Conservation (phyloP, 2,113 vertebrate genomes). For the Tachycineta bicolor region DNA sequence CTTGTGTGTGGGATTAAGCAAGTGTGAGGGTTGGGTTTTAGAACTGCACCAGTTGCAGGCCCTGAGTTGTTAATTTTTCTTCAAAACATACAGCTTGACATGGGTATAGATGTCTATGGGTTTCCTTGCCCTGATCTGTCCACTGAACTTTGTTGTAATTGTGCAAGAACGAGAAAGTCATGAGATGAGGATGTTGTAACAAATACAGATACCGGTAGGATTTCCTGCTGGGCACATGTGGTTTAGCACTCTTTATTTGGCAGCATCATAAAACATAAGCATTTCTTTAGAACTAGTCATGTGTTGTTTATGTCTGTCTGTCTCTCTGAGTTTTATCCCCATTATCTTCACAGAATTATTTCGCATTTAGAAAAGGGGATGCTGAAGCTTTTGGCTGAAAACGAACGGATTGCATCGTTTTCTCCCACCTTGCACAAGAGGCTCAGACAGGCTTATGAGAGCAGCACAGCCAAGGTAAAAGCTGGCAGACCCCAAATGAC, state of each 20-base stretch:
- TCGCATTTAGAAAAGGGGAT: constrained; percentile 89
- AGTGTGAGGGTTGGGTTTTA: background rate
- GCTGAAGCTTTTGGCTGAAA: constrained; percentile 92
- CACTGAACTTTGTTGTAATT: background rate
- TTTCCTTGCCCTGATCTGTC: background rate
- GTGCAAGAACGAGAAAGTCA: background rate
- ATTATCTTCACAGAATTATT: constrained; percentile 80
- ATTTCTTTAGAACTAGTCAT: background rate
- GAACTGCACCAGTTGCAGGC: background rate
- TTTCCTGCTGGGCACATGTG: background rate
- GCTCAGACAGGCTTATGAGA: constrained; percentile 84
- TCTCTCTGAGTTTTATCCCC: background rate
- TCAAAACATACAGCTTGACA: background rate
- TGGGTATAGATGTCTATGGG: background rate
- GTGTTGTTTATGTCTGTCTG: background rate
- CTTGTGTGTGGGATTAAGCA: background rate
- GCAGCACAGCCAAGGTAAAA: constrained; percentile 88
- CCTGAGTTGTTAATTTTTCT: background rate
- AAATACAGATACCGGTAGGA: background rate
- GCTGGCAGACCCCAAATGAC: background rate
- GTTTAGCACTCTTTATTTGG: background rate
- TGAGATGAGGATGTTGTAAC: background rate
- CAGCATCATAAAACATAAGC: background rate
- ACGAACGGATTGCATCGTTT: constrained; percentile 90
- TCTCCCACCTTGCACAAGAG: constrained; percentile 84